Evolutionary conservation across 92 coral and sea anemone species (phyloP).

Genomic region (Epizoanthus fatuus): DNA sequence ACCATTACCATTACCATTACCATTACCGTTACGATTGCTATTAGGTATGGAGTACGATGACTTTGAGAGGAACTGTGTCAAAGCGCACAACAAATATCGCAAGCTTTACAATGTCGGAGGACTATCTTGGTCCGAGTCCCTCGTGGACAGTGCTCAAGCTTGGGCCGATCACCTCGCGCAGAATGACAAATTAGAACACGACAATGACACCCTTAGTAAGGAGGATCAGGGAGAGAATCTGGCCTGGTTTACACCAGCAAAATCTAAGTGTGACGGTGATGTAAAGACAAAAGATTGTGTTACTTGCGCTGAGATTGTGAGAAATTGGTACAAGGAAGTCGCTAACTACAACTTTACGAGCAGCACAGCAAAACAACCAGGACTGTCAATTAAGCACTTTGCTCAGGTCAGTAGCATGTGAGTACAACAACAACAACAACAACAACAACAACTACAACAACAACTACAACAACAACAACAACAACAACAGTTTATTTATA

Average conservation of each 20-base stretch:
- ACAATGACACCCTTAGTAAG: conserved; percentile 56
- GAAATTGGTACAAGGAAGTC: conserved; percentile 88
- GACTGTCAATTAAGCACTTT: conserved; percentile 75
- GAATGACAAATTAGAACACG: conserved; percentile 80
- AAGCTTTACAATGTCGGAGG: conserved; percentile 74
- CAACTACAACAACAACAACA: no score
- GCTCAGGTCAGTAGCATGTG: conserved; percentile 74
- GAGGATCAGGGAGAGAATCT: conserved; percentile 88
- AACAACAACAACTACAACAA: no score
- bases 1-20: no score
- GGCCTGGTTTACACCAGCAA: conserved; percentile 90
- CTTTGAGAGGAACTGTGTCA: conserved; percentile 78
- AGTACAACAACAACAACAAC: no score
- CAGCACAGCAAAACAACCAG: conserved; percentile 58
- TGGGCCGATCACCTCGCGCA: conserved; percentile 95
- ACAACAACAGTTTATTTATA: no score
- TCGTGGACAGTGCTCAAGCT: conserved; percentile 86
- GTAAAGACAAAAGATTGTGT: conserved; percentile 70
- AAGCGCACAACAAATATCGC: conserved; percentile 79
- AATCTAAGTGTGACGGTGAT: conserved; percentile 71
- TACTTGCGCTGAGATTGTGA: conserved; percentile 80
- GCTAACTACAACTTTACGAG: conserved; percentile 69
- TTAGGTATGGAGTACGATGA: conserved; percentile 43
- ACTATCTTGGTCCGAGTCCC: conserved; percentile 82
- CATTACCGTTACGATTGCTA: no score